Percentiles rank a stretch among this genome's conserved stretches.
These are phyloP conservation scores for Polypedilum vanderplanki DNA, from an alignment of 1,140 invertebrate genomes.

Conservation along the genomic window DNA sequence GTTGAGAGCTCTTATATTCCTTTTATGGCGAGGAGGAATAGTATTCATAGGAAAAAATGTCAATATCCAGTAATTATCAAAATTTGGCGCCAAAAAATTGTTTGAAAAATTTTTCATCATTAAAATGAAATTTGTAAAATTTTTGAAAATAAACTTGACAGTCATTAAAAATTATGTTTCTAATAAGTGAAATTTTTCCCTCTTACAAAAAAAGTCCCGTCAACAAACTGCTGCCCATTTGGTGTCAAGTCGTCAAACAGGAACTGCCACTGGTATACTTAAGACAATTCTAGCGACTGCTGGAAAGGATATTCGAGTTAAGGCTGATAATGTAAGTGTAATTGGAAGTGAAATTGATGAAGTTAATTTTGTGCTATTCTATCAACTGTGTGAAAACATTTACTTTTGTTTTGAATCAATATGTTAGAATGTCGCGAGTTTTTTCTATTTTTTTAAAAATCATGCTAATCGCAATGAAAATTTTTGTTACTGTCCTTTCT, in stretches of 20 bases:
- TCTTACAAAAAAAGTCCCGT: constrained; percentile 54
- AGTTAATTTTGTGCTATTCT: too few species aligned
- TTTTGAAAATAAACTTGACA: background rate
- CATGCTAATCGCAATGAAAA: too few species aligned
- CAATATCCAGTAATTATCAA: background rate
- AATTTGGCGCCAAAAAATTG: background rate
- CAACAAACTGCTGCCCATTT: constrained; percentile 87
- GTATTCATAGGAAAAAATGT: background rate
- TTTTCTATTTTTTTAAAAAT: too few species aligned
- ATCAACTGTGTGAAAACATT: too few species aligned
- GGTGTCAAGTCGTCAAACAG: constrained; percentile 80
- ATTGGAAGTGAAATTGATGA: too few species aligned
- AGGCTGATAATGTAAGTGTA: constrained; percentile 74
- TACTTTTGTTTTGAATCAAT: too few species aligned
- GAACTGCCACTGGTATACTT: constrained; percentile 81
- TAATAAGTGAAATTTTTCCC: background rate
- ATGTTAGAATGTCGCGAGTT: too few species aligned
- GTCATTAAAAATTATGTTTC: background rate
- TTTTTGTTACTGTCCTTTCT: too few species aligned
- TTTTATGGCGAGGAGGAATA: background rate
- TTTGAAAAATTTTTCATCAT: background rate
- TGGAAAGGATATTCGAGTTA: constrained; percentile 78
- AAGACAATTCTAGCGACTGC: constrained; percentile 73
- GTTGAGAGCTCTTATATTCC: background rate
- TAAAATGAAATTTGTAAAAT: background rate